Conservation (phyloP, 2,113 vertebrate genomes). For the Megalops atlanticus region DNA sequence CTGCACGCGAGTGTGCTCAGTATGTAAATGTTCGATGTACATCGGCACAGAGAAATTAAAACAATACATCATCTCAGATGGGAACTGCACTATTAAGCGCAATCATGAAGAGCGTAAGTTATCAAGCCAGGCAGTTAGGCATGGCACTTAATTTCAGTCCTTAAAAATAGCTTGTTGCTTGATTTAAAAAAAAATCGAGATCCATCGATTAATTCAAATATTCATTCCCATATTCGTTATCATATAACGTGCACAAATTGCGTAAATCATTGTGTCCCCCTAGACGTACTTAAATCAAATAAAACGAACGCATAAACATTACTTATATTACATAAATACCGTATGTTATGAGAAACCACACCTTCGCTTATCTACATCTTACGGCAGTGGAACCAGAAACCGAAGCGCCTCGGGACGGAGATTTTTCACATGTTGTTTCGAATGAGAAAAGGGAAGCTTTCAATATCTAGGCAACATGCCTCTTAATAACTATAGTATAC, state of each 20-base stretch:
- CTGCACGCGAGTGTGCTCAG: neutral
- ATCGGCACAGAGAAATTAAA: neutral
- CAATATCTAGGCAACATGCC: neutral
- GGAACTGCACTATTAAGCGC: neutral
- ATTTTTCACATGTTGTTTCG: constrained; percentile 5
- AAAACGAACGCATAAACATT: neutral
- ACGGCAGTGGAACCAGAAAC: neutral
- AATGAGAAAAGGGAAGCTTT: neutral
- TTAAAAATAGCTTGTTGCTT: neutral
- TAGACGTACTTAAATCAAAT: neutral
- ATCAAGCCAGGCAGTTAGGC: neutral
- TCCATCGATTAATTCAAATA: neutral
- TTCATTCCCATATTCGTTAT: too few relatives aligned
- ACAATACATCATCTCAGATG: neutral
- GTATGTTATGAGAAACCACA: constrained; percentile 15
- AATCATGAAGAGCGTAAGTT: neutral
- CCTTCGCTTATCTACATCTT: neutral
- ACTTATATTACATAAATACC: neutral
- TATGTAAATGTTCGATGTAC: neutral
- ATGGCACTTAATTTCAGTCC: neutral
- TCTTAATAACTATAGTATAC: neutral
- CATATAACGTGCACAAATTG: too few relatives aligned
- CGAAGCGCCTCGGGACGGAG: neutral
- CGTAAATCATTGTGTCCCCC: neutral
- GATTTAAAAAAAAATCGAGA: neutral